Conservation (phyloP, 2,888 invertebrate genomes). For the Hirtodrosophila duncani region DNA sequence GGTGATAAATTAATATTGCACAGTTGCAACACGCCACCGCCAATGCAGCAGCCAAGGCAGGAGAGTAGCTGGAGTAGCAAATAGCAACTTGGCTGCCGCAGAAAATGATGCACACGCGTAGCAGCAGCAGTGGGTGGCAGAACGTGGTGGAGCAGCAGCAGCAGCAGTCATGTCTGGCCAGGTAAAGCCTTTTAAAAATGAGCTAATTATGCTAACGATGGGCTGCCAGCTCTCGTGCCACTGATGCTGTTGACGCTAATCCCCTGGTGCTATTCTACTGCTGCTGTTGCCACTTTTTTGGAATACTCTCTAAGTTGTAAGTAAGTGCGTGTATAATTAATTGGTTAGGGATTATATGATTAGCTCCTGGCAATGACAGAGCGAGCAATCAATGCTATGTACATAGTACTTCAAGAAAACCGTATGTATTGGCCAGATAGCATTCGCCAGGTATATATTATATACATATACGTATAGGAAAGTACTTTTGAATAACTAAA, state of each 20-base stretch:
- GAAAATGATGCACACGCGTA: constrained; percentile 43
- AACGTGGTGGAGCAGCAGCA: constrained; percentile 1
- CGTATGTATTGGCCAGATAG: constrained; percentile 18
- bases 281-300: constrained; percentile 15
- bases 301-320: constrained; percentile 47
- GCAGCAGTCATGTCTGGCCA: constrained; percentile 4
- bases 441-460: too few relatives aligned
- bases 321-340: constrained; percentile 57
- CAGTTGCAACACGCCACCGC: constrained; percentile 61
- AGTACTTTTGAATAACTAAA: too few relatives aligned
- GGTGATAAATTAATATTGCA: constrained; percentile 67
- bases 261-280: too few relatives aligned
- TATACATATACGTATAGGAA: too few relatives aligned
- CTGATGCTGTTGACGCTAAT: constrained; percentile 5
- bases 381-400: constrained; percentile 43
- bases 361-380: constrained; percentile 5
- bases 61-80: constrained; percentile 49
- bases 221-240: constrained; percentile 4
- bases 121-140: constrained; percentile 1
- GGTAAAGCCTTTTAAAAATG: constrained; percentile 24
- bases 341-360: constrained; percentile 43
- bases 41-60: constrained; percentile 53
- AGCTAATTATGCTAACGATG: constrained; percentile 56
- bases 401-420: constrained; percentile 46
- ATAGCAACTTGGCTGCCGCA: constrained; percentile 44